Evolutionary conservation across 1,140 invertebrate genomes (phyloP).

Genomic region (Atopsyche davidsoni): DNA sequence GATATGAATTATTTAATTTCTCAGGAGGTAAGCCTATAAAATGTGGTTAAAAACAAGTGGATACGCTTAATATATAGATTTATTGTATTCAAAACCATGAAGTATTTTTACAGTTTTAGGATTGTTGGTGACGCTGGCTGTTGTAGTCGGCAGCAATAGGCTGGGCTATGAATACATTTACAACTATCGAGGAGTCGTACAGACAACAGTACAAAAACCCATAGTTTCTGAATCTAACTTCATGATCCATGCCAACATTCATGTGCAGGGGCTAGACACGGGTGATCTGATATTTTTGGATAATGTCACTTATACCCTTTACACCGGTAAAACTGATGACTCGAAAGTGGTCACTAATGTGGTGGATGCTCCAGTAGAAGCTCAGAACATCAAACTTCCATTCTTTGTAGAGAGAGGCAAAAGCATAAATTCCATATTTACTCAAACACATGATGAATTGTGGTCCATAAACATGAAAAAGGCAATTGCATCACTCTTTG

Average conservation of each 20-base stretch:
- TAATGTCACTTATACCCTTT: constrained; percentile 14
- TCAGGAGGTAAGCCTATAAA: too few species aligned
- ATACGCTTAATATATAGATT: too few species aligned
- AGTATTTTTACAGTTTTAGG: too few species aligned
- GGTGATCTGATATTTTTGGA: constrained; percentile 9
- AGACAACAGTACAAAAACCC: constrained; percentile 14
- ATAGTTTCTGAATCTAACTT: constrained; percentile 12
- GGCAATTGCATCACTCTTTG: constrained; percentile 34
- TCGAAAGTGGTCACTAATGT: constrained; percentile 4
- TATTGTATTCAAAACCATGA: too few species aligned
- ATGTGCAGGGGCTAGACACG: constrained; percentile 9
- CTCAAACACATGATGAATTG: constrained; percentile 24
- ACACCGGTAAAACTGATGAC: constrained; percentile 13
- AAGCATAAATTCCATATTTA: constrained; percentile 7
- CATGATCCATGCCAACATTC: constrained; percentile 19
- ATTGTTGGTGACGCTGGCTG: too few species aligned
- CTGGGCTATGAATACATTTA: constrained; percentile 13
- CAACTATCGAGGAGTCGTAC: constrained; percentile 16
- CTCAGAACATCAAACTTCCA: constrained; percentile 8
- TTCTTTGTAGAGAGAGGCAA: constrained; percentile 21
- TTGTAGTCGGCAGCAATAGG: constrained; percentile 3
- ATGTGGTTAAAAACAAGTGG: too few species aligned
- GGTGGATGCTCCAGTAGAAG: constrained; percentile 1
- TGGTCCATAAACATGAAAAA: constrained; percentile 40
- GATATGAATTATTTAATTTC: too few species aligned